These are phyloP conservation scores for Lepus europaeus DNA, from an alignment of 2,113 vertebrate species.

Conservation along the genomic window DNA sequence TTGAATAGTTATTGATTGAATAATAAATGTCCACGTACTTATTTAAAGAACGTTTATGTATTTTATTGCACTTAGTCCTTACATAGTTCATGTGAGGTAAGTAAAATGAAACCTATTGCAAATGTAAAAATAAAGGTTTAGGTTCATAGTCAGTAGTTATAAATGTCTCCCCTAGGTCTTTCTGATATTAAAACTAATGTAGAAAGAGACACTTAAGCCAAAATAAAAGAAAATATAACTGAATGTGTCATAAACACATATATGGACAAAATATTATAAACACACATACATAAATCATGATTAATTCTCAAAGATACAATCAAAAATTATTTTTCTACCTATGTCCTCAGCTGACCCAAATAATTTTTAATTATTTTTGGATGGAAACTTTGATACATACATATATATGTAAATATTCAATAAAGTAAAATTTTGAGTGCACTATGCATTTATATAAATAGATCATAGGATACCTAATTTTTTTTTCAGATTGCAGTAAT, in stretches of 20 bases:
- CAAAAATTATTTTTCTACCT: slow-evolving; percentile 50
- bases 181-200: slow-evolving; percentile 35
- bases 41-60: background rate
- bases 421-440: background rate
- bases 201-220: background rate
- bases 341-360: slow-evolving; percentile 3
- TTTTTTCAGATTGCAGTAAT: background rate
- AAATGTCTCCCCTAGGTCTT: background rate
- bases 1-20: background rate
- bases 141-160: background rate
- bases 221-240: slow-evolving; percentile 34
- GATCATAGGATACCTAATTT: slow-evolving; percentile 4
- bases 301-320: background rate
- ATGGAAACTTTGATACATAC: background rate
- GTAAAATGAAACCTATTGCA: background rate
- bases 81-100: background rate
- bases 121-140: background rate
- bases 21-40: slow-evolving; percentile 2
- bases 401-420: slow-evolving; percentile 47
- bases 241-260: background rate
- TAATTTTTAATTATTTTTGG: background rate
- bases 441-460: slow-evolving; percentile 16
- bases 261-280: background rate
- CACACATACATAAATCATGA: background rate
- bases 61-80: background rate